Evolutionary conservation across 2,113 vertebrate genomes (phyloP).

Genomic region (Xiphophorus couchianus): DNA sequence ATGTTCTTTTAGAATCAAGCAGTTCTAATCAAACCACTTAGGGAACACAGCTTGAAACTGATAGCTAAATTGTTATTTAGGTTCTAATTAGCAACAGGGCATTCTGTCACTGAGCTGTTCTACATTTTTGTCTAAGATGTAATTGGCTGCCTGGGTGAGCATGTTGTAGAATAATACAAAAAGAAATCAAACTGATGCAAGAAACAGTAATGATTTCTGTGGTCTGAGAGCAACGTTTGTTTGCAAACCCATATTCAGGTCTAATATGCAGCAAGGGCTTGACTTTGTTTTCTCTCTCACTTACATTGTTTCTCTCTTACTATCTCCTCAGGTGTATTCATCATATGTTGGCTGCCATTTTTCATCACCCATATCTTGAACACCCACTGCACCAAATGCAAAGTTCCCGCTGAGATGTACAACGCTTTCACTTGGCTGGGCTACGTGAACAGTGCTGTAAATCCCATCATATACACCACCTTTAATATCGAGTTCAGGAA

Average conservation of each 20-base stretch:
- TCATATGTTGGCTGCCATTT: conserved; percentile 99
- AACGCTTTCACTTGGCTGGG: conserved; percentile 98
- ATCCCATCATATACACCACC: conserved; percentile 98
- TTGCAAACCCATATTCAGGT: conserved; percentile 2
- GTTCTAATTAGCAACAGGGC: neutral
- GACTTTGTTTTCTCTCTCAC: conserved; percentile 13
- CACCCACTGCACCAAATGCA: conserved; percentile 92
- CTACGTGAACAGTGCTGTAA: conserved; percentile 97
- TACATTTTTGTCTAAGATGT: neutral
- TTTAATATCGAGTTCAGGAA: conserved; percentile 98
- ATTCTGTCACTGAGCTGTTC: neutral
- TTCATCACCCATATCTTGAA: conserved; percentile 99
- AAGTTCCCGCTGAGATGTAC: conserved; percentile 91
- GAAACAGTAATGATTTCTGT: conserved; percentile 18
- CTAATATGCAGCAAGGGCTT: neutral
- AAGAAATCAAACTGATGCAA: conserved; percentile 51
- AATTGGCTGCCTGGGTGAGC: neutral
- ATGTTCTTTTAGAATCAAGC: too few species aligned
- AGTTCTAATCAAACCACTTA: neutral
- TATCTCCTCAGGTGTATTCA: conserved; percentile 90
- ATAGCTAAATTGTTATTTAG: conserved; percentile 9
- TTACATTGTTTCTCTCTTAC: conserved; percentile 19
- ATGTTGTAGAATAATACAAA: conserved; percentile 4
- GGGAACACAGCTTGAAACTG: conserved; percentile 11
- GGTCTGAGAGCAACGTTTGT: neutral